Conservation (phyloP, 2,888 invertebrate species). For the Myopa tessellatipennis region DNA sequence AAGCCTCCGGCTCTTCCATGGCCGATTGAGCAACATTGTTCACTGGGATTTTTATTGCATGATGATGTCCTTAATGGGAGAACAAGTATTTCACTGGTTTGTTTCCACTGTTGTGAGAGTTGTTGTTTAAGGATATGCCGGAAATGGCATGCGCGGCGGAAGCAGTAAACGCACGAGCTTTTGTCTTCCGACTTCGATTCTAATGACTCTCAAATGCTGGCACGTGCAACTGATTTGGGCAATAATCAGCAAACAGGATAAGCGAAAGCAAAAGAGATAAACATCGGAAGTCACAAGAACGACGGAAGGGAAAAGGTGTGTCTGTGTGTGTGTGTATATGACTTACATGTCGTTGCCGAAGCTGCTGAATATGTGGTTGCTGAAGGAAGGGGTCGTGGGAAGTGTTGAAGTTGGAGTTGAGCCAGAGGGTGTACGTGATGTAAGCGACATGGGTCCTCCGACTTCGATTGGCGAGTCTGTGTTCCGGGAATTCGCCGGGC, state of each 20-base stretch:
- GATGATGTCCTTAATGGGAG: constrained; percentile 9
- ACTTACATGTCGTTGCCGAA: constrained; percentile 72
- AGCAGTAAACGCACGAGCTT: constrained; percentile 57
- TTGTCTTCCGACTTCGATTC: constrained; percentile 46
- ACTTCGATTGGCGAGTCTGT: constrained; percentile 73
- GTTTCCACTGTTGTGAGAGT: background rate
- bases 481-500: constrained; percentile 72
- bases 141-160: constrained; percentile 65
- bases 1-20: constrained; percentile 20
- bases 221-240: constrained; percentile 57
- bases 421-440: constrained; percentile 55
- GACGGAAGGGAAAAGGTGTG: background rate
- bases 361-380: constrained; percentile 76
- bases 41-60: constrained; percentile 28
- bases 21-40: constrained; percentile 26
- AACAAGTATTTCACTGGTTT: constrained; percentile 6
- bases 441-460: constrained; percentile 67
- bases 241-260: constrained; percentile 51
- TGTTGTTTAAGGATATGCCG: constrained; percentile 43
- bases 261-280: background rate
- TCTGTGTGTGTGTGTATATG: background rate
- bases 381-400: constrained; percentile 71
- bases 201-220: constrained; percentile 56
- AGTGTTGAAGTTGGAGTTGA: constrained; percentile 58
- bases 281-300: background rate